Conservation (phyloP, 2,888 invertebrate genomes). For the Agrypnus murinus region DNA sequence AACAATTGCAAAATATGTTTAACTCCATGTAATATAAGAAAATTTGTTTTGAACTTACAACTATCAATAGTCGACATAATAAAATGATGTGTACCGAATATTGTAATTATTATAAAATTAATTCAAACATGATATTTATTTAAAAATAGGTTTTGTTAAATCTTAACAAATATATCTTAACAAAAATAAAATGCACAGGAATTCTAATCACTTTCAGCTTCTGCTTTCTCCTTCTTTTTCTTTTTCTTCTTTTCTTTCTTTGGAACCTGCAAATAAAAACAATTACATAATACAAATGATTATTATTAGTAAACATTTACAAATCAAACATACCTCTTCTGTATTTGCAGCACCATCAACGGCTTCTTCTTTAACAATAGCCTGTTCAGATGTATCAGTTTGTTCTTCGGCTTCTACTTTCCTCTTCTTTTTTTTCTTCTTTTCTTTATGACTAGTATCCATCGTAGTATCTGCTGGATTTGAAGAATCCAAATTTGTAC, state of each 20-base stretch:
- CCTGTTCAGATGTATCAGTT: too few species aligned
- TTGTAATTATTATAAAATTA: too few species aligned
- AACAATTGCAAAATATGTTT: too few species aligned
- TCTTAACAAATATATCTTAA: too few species aligned
- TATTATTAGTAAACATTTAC: constrained; percentile 9
- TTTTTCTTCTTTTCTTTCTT: constrained; percentile 86
- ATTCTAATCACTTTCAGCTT: constrained; percentile 24
- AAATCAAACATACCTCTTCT: constrained; percentile 52
- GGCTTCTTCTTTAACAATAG: constrained; percentile 44
- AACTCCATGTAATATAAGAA: too few species aligned
- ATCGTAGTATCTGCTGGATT: constrained; percentile 58
- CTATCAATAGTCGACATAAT: too few species aligned
- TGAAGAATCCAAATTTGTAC: constrained; percentile 54
- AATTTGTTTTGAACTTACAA: too few species aligned
- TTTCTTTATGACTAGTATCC: constrained; percentile 67
- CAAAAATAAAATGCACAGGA: not conserved
- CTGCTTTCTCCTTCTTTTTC: constrained; percentile 62
- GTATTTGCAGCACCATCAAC: constrained; percentile 67
- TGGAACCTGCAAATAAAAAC: constrained; percentile 66
- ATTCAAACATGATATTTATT: too few species aligned
- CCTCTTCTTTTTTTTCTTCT: constrained; percentile 53
- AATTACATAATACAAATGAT: too few species aligned
- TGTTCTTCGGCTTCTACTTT: constrained; percentile 56
- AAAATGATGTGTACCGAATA: too few species aligned
- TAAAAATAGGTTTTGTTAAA: too few species aligned